A percentile compares a stretch with the other conserved stretches of the same genome.
phyloP scores from a whole-genome alignment of 2,888 invertebrate species.

The Tetragnatha montana region DNA sequence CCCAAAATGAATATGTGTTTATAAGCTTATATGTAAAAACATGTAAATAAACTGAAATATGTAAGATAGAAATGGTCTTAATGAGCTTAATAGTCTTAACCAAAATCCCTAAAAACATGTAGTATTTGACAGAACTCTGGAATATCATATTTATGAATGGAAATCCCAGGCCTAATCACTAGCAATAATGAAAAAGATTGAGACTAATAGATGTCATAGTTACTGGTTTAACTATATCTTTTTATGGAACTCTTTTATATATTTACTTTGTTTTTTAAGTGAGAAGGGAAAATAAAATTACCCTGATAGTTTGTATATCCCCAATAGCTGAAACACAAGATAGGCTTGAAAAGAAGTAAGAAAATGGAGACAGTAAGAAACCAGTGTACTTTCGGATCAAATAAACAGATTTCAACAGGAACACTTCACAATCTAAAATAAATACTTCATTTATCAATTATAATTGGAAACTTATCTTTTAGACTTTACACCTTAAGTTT shows the following conservation, averaged over 20 bases:
- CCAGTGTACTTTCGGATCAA: constrained; percentile 53
- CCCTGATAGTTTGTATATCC: constrained; percentile 44
- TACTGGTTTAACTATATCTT: too few relatives aligned
- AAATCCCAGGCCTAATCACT: too few relatives aligned
- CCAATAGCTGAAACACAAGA: constrained; percentile 31
- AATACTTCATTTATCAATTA: neutral
- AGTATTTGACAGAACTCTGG: too few relatives aligned
- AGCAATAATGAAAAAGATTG: too few relatives aligned
- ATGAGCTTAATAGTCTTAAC: too few relatives aligned
- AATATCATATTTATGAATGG: too few relatives aligned
- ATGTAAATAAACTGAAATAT: too few relatives aligned
- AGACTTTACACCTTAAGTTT: neutral
- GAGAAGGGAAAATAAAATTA: constrained; percentile 16
- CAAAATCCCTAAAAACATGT: too few relatives aligned
- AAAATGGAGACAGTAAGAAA: constrained; percentile 44
- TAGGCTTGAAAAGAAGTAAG: constrained; percentile 10
- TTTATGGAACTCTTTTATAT: neutral
- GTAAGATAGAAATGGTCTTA: too few relatives aligned
- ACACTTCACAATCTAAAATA: constrained; percentile 53
- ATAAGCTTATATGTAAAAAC: too few relatives aligned
- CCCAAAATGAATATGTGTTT: too few relatives aligned
- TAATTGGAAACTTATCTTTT: neutral
- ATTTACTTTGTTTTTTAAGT: neutral
- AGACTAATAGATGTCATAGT: too few relatives aligned
- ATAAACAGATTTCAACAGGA: constrained; percentile 42